phyloP scores from a whole-genome alignment of 2,113 vertebrate genomes.

The Climacteris rufus region DNA sequence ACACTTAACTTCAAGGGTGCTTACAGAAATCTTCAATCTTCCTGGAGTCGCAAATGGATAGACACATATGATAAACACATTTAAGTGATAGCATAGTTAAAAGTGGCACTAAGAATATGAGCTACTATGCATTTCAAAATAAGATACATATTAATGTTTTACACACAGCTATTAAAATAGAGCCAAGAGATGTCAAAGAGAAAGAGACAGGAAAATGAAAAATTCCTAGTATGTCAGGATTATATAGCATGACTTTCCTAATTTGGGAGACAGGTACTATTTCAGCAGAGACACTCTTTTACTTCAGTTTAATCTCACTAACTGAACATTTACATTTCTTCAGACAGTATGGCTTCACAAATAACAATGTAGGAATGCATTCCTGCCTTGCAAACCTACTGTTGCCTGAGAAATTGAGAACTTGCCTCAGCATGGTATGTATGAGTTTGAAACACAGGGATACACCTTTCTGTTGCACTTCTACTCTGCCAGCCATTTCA shows the following conservation, averaged over 20 bases:
- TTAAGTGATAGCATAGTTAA: background rate
- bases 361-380: background rate
- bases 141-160: background rate
- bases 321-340: background rate
- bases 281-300: background rate
- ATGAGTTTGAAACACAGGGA: background rate
- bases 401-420: background rate
- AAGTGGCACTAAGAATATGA: background rate
- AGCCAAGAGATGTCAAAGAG: background rate
- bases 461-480: background rate
- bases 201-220: background rate
- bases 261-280: background rate
- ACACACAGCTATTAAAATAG: background rate
- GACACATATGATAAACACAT: background rate
- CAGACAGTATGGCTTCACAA: background rate
- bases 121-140: background rate
- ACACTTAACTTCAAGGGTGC: background rate
- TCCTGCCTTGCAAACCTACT: background rate
- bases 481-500: background rate
- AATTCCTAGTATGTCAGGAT: background rate
- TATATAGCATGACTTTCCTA: background rate
- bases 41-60: background rate
- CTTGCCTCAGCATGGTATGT: background rate
- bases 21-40: background rate
- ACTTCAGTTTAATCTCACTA: background rate